phyloP scores from a whole-genome alignment of 2,797 vertebrate genomes.

The Melanogrammus aeglefinus region DNA sequence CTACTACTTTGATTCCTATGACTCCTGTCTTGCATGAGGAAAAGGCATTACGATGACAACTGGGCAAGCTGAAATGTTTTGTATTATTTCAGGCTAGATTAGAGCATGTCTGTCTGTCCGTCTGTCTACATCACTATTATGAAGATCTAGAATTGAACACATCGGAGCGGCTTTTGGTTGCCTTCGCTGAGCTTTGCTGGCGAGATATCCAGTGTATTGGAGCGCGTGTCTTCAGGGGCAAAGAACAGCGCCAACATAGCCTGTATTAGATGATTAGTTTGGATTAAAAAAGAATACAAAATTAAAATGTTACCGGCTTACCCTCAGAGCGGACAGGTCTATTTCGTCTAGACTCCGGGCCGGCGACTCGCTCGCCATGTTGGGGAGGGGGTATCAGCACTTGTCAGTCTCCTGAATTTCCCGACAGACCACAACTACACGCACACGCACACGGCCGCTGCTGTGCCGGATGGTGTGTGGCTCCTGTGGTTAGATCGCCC shows the following conservation, averaged over 20 bases:
- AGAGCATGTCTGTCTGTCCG: background rate
- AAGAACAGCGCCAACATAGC: too few relatives aligned
- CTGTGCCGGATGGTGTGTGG: background rate
- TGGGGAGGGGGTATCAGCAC: background rate
- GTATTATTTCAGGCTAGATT: background rate
- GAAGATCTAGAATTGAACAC: too few relatives aligned
- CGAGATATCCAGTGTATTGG: too few relatives aligned
- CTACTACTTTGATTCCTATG: constrained; percentile 12
- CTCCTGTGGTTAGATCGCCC: background rate
- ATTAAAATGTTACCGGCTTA: constrained; percentile 52
- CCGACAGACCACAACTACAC: background rate
- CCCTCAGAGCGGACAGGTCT: constrained; percentile 94
- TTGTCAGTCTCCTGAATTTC: constrained; percentile 83
- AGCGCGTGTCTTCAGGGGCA: too few relatives aligned
- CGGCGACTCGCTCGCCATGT: constrained; percentile 95
- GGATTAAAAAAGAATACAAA: too few relatives aligned
- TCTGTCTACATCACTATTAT: constrained; percentile 12
- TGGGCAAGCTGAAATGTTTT: background rate
- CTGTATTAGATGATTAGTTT: too few relatives aligned
- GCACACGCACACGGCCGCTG: background rate
- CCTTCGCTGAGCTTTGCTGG: too few relatives aligned
- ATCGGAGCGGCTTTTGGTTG: too few relatives aligned
- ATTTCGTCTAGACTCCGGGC: constrained; percentile 97
- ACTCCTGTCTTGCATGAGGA: background rate
- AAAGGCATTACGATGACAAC: too few relatives aligned